phyloP scores from a whole-genome alignment of 2,113 vertebrate species.

The Emberiza fucata region DNA sequence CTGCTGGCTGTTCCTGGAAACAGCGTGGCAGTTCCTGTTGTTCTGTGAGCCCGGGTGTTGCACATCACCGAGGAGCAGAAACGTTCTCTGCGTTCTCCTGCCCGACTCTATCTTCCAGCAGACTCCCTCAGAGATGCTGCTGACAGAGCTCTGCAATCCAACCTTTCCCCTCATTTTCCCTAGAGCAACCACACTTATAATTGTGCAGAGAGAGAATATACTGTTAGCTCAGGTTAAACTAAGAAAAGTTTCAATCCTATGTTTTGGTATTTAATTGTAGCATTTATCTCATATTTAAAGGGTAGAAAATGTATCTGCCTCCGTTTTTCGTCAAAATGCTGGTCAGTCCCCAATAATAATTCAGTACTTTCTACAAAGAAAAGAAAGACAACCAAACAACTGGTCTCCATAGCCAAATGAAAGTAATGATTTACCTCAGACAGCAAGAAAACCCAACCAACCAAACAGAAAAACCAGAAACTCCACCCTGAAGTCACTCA shows the following conservation, averaged over 20 bases:
- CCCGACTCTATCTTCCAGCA: background rate
- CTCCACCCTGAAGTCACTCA: background rate
- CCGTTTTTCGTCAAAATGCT: background rate
- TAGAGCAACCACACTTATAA: background rate
- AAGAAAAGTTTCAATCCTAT: background rate
- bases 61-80: background rate
- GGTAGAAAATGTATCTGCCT: background rate
- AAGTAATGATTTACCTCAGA: slow-evolving; percentile 4
- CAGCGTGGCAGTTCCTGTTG: background rate
- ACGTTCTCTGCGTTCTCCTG: background rate
- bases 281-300: background rate
- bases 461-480: background rate
- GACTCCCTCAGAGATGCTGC: background rate
- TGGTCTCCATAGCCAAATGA: background rate
- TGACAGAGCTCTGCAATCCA: background rate
- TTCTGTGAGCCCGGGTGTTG: accelerated
- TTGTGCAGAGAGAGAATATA: background rate
- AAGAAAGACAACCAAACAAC: background rate
- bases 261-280: background rate
- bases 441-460: background rate
- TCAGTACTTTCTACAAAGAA: background rate
- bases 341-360: background rate
- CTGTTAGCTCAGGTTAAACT: background rate
- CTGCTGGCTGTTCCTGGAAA: background rate
- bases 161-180: background rate